Conservation (phyloP, 2,888 invertebrate species). For the Himalopsyche tibetana region DNA sequence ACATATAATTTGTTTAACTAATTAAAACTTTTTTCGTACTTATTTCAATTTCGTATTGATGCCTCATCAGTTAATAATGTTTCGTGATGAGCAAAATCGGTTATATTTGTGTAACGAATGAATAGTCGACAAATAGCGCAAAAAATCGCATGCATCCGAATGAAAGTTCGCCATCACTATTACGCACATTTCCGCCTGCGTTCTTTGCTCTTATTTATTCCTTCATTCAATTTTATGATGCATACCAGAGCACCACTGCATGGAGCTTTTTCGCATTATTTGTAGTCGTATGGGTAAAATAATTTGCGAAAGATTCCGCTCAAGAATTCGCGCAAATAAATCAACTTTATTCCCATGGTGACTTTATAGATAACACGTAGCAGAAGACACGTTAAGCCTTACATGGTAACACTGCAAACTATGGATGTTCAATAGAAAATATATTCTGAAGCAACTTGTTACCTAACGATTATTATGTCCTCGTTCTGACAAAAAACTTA, state of each 20-base stretch:
- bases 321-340: conserved; percentile 36
- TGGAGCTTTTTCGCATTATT: conserved; percentile 37
- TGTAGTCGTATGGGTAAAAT: conserved; percentile 28
- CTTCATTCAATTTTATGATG: conserved; percentile 56
- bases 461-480: too few relatives aligned
- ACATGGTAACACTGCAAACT: background rate
- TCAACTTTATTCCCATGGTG: conserved; percentile 40
- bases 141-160: too few relatives aligned
- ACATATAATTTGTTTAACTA: too few relatives aligned
- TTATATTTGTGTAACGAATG: too few relatives aligned
- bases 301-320: conserved; percentile 21
- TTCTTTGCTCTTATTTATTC: conserved; percentile 51
- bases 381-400: background rate
- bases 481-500: too few relatives aligned
- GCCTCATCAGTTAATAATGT: too few relatives aligned
- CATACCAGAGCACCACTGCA: conserved; percentile 44
- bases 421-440: background rate
- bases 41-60: too few relatives aligned
- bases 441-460: too few relatives aligned
- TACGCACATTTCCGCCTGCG: conserved; percentile 20
- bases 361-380: background rate
- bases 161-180: background rate
- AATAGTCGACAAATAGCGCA: too few relatives aligned
- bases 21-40: too few relatives aligned
- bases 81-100: too few relatives aligned